A percentile compares a stretch with the other conserved stretches of the same genome.
These are phyloP conservation scores for Cylloceria caligata DNA, from an alignment of 2,888 invertebrate species.

Conservation along the genomic window DNA sequence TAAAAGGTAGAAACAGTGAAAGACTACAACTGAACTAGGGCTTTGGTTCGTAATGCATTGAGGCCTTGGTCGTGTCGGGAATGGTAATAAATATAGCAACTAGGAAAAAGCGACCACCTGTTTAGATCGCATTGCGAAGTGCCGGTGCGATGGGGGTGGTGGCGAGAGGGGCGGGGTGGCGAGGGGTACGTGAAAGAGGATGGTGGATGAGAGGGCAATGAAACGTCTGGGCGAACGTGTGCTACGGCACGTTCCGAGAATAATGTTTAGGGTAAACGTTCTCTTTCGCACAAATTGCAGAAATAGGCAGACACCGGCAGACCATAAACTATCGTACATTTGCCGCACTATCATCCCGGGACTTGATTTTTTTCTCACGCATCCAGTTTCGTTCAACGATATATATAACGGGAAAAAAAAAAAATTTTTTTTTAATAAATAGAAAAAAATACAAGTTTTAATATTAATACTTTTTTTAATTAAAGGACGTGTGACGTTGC, in stretches of 20 bases:
- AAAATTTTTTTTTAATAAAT: too few relatives aligned
- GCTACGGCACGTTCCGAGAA: constrained; percentile 44
- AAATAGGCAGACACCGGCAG: constrained; percentile 2
- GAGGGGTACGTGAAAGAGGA: too few relatives aligned
- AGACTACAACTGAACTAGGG: constrained; percentile 12
- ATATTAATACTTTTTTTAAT: too few relatives aligned
- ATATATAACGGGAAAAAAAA: too few relatives aligned
- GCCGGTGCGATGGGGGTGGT: constrained; percentile 8
- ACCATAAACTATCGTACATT: too few relatives aligned
- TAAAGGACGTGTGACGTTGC: too few relatives aligned
- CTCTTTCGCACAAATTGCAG: constrained; percentile 14
- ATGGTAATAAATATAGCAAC: constrained; percentile 59
- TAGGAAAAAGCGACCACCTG: constrained; percentile 69
- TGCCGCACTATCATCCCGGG: neutral
- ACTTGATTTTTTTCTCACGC: neutral
- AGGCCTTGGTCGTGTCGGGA: constrained; percentile 27
- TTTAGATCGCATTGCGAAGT: constrained; percentile 51
- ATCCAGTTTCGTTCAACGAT: neutral
- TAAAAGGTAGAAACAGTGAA: neutral
- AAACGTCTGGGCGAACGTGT: constrained; percentile 29
- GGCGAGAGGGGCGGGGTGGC: too few relatives aligned
- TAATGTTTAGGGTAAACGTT: constrained; percentile 47
- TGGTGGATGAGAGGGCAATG: too few relatives aligned
- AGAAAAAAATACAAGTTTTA: too few relatives aligned
- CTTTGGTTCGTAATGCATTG: constrained; percentile 20